phyloP scores from a whole-genome alignment of 2,888 invertebrate species.

The Cryptocheilus praepositus region DNA sequence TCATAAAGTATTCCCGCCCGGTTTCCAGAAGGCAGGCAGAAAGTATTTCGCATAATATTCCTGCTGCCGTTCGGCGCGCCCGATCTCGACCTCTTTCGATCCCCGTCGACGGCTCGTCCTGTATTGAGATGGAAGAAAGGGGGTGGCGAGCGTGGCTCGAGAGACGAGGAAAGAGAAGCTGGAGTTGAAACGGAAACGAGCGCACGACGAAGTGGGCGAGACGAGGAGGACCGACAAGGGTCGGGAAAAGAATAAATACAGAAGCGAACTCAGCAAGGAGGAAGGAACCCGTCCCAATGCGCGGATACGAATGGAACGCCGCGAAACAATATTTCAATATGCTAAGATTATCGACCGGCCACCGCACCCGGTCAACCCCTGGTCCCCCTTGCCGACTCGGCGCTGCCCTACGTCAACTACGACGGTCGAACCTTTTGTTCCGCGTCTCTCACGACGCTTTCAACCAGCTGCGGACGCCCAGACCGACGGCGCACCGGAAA shows the following conservation, averaged over 20 bases:
- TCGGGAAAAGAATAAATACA: conserved; percentile 42
- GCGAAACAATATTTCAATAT: conserved; percentile 48
- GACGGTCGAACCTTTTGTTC: conserved; percentile 1
- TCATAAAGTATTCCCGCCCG: conserved; percentile 55
- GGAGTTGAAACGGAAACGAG: neutral
- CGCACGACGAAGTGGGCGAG: neutral
- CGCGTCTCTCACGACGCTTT: neutral
- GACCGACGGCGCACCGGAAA: too few relatives aligned
- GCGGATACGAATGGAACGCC: conserved; percentile 32
- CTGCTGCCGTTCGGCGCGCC: conserved; percentile 4
- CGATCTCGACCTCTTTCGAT: conserved; percentile 11
- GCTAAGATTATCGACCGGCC: conserved; percentile 43
- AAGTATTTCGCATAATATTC: conserved; percentile 55
- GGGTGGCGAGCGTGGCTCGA: neutral
- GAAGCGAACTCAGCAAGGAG: conserved; percentile 17
- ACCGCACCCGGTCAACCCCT: conserved; percentile 5
- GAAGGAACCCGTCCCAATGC: conserved; percentile 33
- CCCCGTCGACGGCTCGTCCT: conserved; percentile 13
- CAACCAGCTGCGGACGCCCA: too few relatives aligned
- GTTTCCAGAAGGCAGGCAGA: conserved; percentile 47
- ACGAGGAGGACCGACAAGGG: conserved; percentile 4
- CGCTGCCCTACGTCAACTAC: neutral
- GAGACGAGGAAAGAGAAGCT: neutral
- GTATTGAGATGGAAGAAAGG: conserved; percentile 1
- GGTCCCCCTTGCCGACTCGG: conserved; percentile 16